phyloP scores from a whole-genome alignment of 1,140 invertebrate species.

The Zaprionus nigranus region DNA sequence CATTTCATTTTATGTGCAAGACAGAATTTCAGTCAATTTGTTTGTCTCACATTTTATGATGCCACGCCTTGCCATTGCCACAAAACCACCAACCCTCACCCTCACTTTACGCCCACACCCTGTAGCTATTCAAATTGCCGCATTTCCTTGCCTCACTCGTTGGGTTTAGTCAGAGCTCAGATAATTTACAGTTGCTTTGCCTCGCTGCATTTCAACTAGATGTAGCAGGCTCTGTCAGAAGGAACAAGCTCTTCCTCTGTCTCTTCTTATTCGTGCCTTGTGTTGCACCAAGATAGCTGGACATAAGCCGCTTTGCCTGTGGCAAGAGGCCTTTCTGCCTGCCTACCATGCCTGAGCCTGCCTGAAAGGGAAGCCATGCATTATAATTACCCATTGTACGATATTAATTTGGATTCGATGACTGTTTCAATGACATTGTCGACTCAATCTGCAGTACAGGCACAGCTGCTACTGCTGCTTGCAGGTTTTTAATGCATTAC shows the following conservation, averaged over 20 bases:
- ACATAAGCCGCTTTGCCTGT: neutral
- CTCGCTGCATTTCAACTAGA: neutral
- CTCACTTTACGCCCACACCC: neutral
- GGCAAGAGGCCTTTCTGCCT: neutral
- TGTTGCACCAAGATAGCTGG: neutral
- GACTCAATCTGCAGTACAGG: neutral
- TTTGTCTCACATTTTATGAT: slow-evolving; percentile 64
- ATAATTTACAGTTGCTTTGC: slow-evolving; percentile 6
- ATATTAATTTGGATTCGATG: neutral
- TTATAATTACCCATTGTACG: neutral
- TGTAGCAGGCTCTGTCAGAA: neutral
- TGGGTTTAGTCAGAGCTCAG: neutral
- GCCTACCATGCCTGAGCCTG: neutral
- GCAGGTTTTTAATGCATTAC: too few species aligned
- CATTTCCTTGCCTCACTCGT: neutral
- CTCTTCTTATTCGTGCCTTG: neutral
- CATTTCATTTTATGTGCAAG: slow-evolving; percentile 69
- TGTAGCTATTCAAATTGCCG: neutral
- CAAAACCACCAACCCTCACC: neutral
- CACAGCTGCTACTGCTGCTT: neutral
- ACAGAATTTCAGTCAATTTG: slow-evolving; percentile 73
- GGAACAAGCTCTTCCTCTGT: too few species aligned
- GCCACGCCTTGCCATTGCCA: neutral
- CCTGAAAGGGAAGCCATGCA: neutral
- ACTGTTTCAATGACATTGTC: neutral